Base-by-base conservation (phyloP, 2,113 vertebrate genomes). In the Halcyon malimbica region DNA sequence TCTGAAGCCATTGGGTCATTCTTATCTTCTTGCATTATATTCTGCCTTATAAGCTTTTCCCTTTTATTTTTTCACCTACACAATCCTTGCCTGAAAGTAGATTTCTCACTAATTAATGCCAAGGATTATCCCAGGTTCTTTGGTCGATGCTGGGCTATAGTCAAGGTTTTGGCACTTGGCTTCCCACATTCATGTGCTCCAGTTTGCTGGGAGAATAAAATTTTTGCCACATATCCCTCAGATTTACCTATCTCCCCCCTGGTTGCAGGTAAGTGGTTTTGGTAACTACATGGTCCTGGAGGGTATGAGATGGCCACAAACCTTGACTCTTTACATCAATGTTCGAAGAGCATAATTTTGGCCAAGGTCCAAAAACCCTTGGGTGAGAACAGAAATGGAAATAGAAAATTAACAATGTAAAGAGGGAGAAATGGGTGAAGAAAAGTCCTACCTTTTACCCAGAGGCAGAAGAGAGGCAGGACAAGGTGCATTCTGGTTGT, bases 1-100 rank as follows among this genome's bases (percentile, higher is more conserved):
- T 5, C 23, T 65, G 33, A 82, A 65, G 41, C 11, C 0, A 0
- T 46, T 74, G 0, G 3, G 0, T 20, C 4, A 7, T 53, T 11
- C 21, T 11, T 67, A 39, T 5, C 1, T 33, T 70, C 24, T 18
- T 82, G 50, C 39, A 54, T 24, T 56, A n/a, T 42, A 20, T 44
- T 62, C 37, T 78, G 29, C 56, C 16, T 53, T 18, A 7, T 1
- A 13, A 35, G 9, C 1, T 48, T 79, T 76, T 7, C 13, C n/a
- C 8, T 20, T 3, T 20, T 57, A 14, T 70, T 77, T 74, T 65
- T 79, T 86, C 18, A 33, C n/a, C 21, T 67, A 17, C 56, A 9
- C n/a, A 68, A 13, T n/a, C 54, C 44, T 70, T 46, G 7, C 21
- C 28, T 80, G 19, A 51, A 44, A 11, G 13, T 2, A 44, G 17